phyloP scores from a whole-genome alignment of 2,888 invertebrate genomes.

The Orthosia incerta region DNA sequence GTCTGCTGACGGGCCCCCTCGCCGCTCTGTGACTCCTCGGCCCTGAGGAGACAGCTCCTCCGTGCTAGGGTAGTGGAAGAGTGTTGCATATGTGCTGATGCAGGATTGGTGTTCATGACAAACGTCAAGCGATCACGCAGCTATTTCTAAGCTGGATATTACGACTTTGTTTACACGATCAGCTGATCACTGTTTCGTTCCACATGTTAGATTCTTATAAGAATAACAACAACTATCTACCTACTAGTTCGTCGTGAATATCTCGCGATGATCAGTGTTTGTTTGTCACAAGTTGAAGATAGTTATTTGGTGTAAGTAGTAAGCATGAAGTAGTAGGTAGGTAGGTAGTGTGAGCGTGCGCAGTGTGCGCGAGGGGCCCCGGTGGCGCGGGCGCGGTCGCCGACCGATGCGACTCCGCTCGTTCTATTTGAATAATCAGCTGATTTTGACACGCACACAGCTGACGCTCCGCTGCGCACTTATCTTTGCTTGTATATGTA shows the following conservation, averaged over 20 bases:
- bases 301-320: constrained; percentile 45
- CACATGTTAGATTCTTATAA: constrained; percentile 78
- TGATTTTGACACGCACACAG: constrained; percentile 91
- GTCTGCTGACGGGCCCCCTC: constrained; percentile 63
- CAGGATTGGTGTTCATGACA: constrained; percentile 51
- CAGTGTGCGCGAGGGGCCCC: constrained; percentile 57
- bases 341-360: constrained; percentile 54
- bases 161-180: constrained; percentile 88
- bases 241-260: constrained; percentile 26
- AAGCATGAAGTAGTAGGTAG: constrained; percentile 46
- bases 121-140: constrained; percentile 49
- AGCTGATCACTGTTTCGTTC: constrained; percentile 84
- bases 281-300: constrained; percentile 36
- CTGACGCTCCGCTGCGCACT: constrained; percentile 87
- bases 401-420: constrained; percentile 84
- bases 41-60: constrained; percentile 33
- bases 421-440: constrained; percentile 91
- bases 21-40: constrained; percentile 44
- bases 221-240: constrained; percentile 65
- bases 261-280: constrained; percentile 31
- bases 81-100: constrained; percentile 61
- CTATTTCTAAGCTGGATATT: constrained; percentile 59
- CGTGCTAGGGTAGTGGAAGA: constrained; percentile 42
- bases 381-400: constrained; percentile 79
- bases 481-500: constrained; percentile 80